Evolutionary conservation across 2,888 invertebrate genomes (phyloP).

Genomic region (Alentia gelatinosa): DNA sequence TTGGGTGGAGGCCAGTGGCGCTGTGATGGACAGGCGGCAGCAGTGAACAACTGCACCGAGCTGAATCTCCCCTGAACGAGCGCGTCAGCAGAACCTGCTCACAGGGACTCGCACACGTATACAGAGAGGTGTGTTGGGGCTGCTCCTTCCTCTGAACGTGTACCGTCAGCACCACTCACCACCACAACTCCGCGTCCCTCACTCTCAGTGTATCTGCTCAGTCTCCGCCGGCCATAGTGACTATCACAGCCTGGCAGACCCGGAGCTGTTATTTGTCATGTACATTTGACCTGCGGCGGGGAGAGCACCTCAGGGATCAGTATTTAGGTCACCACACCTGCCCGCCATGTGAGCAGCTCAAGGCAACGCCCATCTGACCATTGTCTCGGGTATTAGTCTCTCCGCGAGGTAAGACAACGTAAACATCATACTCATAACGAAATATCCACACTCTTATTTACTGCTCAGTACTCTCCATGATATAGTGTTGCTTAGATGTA

Average conservation of each 20-base stretch:
- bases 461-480: too few relatives aligned
- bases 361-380: too few relatives aligned
- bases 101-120: neutral
- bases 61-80: neutral
- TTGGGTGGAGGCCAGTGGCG: neutral
- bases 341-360: neutral
- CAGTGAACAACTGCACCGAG: constrained; percentile 27
- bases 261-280: too few relatives aligned
- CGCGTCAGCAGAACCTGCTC: neutral
- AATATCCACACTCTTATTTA: too few relatives aligned
- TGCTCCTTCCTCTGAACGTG: neutral
- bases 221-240: neutral
- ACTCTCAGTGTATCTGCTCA: too few relatives aligned
- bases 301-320: too few relatives aligned
- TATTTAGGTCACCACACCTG: neutral
- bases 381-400: too few relatives aligned
- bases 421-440: too few relatives aligned
- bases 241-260: too few relatives aligned
- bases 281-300: too few relatives aligned
- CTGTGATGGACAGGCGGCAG: constrained; percentile 36
- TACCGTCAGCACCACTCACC: neutral
- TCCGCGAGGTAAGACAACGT: too few relatives aligned
- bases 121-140: neutral
- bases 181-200: neutral
- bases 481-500: too few relatives aligned